Evolutionary conservation across 2,888 invertebrate genomes (phyloP), one percentile per base, ranked within the genome.

Genomic region (Mesoligia furuncula): DNA sequence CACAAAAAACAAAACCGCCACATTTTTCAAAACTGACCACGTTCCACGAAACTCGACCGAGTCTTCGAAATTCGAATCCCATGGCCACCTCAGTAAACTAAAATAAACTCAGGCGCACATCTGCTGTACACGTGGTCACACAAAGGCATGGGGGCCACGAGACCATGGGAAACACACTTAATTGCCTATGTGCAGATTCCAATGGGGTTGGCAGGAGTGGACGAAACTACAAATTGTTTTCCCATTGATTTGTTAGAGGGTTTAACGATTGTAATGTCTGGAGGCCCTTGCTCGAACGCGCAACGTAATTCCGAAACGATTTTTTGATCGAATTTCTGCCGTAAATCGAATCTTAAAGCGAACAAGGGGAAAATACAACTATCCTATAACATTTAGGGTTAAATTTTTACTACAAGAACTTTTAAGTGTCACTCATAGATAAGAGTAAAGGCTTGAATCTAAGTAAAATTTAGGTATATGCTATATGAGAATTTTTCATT

Each of bases 111-210:
- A 59, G 66, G 90, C 91, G 90, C 91, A 83, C 94, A 95, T 95
- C 95, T 95, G 95, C 90, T 88, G 75, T 92, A 92, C 95, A 95
- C 95, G 95, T 95, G 95, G 93, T 89, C 78, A 67, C 74, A 89
- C 87, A 90, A 91, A 92, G 80, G 83, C 81, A 82, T 92, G 87
- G 91, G 87, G 91, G 93, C 92, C 90, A 91, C 91, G 86, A 84
- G 75, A 73, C 86, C 84, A 88, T 90, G 91, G 91, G 84, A 89
- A 89, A 73, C 80, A 65, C 62, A 80, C 76, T 62, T 86, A 85
- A 88, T 88, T 89, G 89, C 81, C 62, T 80, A 17, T 64, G 82
- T 84, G 84, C 84, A 84, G 82, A 86, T 81, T 83, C 79, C 75
- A 81, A 31, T 86, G 75, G 85, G 85, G 87, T 77, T 57, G 27